These are phyloP conservation scores for Pitta sordida DNA, from an alignment of 2,113 vertebrate species.

Conservation along the genomic window DNA sequence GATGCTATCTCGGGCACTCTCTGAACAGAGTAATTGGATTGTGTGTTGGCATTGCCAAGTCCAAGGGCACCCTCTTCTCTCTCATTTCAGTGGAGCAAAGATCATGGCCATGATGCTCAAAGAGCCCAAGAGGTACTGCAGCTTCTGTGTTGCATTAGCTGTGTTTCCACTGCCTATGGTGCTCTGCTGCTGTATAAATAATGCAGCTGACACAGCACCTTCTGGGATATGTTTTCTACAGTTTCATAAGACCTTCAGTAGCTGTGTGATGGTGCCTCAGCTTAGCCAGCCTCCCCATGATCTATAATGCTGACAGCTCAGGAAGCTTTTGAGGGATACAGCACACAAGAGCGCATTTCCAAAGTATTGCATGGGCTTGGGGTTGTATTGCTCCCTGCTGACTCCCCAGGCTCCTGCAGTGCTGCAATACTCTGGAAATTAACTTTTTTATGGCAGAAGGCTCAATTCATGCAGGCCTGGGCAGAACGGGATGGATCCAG, in stretches of 20 bases:
- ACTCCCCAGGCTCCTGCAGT: background rate
- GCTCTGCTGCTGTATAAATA: constrained; percentile 17
- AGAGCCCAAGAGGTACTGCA: background rate
- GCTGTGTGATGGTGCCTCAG: background rate
- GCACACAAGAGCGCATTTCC: background rate
- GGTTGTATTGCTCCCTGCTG: constrained; percentile 35
- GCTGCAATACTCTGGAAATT: background rate
- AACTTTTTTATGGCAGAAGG: background rate
- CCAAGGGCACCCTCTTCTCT: background rate
- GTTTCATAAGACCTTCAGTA: background rate
- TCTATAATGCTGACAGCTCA: background rate
- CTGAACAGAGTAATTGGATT: background rate
- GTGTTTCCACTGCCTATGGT: background rate
- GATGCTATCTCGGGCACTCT: background rate
- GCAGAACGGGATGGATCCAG: background rate
- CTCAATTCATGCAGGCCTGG: background rate
- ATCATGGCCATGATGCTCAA: background rate
- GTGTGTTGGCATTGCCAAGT: background rate
- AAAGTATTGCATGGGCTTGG: constrained; percentile 15
- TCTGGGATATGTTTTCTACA: constrained; percentile 14
- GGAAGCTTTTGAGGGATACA: background rate
- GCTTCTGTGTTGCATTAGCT: background rate
- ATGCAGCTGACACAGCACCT: constrained; percentile 33
- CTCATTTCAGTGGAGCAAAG: background rate
- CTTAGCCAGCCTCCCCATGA: background rate